phyloP scores from a whole-genome alignment of 2,888 invertebrate genomes.

The Spialia ferax region DNA sequence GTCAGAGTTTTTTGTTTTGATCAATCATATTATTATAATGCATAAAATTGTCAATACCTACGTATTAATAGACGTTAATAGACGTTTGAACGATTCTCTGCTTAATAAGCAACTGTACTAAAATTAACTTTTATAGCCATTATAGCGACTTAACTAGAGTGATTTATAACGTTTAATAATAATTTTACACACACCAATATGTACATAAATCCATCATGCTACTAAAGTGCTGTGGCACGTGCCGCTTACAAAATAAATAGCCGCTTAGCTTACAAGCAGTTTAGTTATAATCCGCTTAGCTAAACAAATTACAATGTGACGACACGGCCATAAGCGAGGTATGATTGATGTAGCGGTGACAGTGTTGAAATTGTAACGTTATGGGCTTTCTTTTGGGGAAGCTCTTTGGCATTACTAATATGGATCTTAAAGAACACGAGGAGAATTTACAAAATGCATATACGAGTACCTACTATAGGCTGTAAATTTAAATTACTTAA shows the following conservation, averaged over 20 bases:
- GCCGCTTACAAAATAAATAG: slow-evolving; percentile 43
- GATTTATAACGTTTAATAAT: not conserved
- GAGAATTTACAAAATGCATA: no score
- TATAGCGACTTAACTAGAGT: not conserved
- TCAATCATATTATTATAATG: no score
- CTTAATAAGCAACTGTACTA: not conserved
- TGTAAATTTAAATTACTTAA: no score
- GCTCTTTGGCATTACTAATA: not conserved
- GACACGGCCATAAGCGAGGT: slow-evolving; percentile 41
- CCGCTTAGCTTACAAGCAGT: slow-evolving; percentile 29
- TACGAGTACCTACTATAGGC: no score
- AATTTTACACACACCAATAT: slow-evolving; percentile 6
- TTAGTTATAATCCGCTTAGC: slow-evolving; percentile 49
- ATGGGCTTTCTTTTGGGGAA: not conserved
- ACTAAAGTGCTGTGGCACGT: slow-evolving; percentile 44
- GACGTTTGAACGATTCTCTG: not conserved
- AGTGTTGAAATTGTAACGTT: slow-evolving; percentile 22
- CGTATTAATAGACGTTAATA: no score
- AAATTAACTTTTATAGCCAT: not conserved
- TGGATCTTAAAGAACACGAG: not conserved
- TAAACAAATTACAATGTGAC: slow-evolving; percentile 46
- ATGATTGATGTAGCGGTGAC: slow-evolving; percentile 48
- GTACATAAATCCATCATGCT: slow-evolving; percentile 23
- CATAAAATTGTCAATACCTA: no score
- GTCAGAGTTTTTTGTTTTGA: no score